Percentiles rank a stretch among this genome's conserved stretches.
Evolutionary conservation across 2,888 invertebrate genomes (phyloP).

Genomic region (Xestia rhomboidea): DNA sequence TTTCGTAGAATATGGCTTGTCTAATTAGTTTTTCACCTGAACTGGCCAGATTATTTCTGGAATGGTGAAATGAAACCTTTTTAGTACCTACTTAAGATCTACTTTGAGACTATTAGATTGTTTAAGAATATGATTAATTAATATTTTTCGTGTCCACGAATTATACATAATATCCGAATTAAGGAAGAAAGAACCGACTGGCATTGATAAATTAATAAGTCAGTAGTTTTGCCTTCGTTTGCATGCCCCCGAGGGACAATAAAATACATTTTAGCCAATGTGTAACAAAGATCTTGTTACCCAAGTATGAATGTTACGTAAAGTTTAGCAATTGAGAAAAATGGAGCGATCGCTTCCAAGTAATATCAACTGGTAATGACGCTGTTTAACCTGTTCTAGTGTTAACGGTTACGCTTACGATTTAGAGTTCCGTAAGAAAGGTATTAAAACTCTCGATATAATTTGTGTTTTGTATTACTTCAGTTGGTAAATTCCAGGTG

Average conservation of each 20-base stretch:
- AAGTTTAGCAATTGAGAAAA: constrained; percentile 64
- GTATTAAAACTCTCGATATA: neutral
- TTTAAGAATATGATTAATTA: neutral
- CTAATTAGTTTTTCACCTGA: neutral
- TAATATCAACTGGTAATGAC: constrained; percentile 53
- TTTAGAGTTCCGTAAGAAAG: constrained; percentile 39
- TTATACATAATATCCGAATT: constrained; percentile 6
- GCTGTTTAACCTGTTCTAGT: constrained; percentile 60
- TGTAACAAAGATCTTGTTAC: constrained; percentile 63
- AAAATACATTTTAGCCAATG: constrained; percentile 47
- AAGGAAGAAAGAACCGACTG: constrained; percentile 1
- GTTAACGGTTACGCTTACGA: constrained; percentile 46
- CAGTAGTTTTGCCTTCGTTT: constrained; percentile 17
- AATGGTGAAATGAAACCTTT: neutral
- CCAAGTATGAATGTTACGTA: constrained; percentile 58
- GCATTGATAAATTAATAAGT: constrained; percentile 27
- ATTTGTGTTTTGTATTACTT: neutral
- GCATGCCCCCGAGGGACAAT: constrained; percentile 55
- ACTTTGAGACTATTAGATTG: neutral
- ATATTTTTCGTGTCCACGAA: neutral
- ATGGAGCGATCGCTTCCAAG: constrained; percentile 59
- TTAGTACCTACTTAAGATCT: neutral
- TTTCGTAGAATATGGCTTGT: neutral
- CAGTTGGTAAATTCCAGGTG: neutral
- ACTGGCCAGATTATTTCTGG: neutral